Evolutionary conservation across 2,888 invertebrate species (phyloP), one percentile per base, ranked within the genome.

Genomic region (Asteroscopus sphinx): DNA sequence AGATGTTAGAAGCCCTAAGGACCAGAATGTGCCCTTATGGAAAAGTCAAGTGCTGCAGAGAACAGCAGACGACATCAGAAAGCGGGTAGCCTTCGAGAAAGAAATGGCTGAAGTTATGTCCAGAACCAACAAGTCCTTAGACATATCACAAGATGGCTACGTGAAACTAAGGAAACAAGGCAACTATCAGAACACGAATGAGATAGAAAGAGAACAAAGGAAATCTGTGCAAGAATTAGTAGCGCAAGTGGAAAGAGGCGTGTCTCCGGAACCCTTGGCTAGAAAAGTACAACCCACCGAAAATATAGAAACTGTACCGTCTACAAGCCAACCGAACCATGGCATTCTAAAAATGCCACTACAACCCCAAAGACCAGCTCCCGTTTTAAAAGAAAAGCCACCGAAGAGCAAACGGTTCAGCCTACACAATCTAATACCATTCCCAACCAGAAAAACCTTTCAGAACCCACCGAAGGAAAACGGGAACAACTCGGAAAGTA

Each of bases 141-240:
- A 94, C 37, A 94, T 94, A 71, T 90, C 93, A 30, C 93, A 93
- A 66, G 94, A 94, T 46, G 94, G 94, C n/a, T 94, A 94, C 61
- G 91, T 94, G 0, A 94, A 90, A 71, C 83, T 94, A 26, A 85
- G 88, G 17, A 94, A 93, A 70, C 93, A 93, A 73, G 49, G 58
- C 1, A 86, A 71, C 47, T 85, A 85, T 66, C 86, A 87, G 17
- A 82, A 67, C 35, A 71, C 71, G 35, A 73, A 85, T 16, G 72
- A 76, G 3, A 11, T 41, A 15, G 88, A 85, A 45, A 88, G 89
- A 61, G 90, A 89, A 45, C 90, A 91, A 1, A 89, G 95, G 39
- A 95, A 93, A 69, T 95, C 95, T 0, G 96, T 96, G 0, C 96
- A 96, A 74, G 96, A 96, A 77, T 85, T 96, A 70, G 96, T 96